A percentile compares a stretch with the other conserved stretches of the same genome.
Conservation (phyloP, 2,797 vertebrate genomes). For the Mus caroli region DNA sequence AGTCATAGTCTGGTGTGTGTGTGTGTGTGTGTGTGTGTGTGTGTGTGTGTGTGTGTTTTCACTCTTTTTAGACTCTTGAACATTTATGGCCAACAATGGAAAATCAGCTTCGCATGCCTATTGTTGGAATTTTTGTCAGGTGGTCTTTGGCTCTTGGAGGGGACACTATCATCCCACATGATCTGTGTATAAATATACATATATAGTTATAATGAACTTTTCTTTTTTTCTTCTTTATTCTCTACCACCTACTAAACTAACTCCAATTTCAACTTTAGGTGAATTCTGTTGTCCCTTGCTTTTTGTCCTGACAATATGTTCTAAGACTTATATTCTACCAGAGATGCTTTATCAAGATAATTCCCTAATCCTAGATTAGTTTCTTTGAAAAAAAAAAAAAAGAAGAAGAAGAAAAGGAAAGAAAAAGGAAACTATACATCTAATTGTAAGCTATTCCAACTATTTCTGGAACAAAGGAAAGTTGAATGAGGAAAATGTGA, state of each 20-base stretch:
- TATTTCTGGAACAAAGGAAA: background rate
- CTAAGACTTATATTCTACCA: background rate
- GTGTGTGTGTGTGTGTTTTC: too few relatives aligned
- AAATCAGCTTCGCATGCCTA: background rate
- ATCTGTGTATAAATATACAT: background rate
- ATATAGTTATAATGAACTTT: background rate
- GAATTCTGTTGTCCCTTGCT: background rate
- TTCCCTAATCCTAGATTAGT: background rate
- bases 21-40: too few relatives aligned
- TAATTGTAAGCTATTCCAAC: background rate
- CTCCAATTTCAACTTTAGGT: conserved; percentile 38
- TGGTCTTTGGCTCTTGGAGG: background rate
- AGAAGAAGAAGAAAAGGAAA: background rate
- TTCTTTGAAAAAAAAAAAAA: background rate
- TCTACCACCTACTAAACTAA: background rate
- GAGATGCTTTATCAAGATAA: conserved; percentile 21
- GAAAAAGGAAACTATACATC: background rate
- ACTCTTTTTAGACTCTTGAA: background rate
- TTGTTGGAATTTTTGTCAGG: background rate
- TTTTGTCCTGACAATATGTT: background rate
- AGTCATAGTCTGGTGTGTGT: too few relatives aligned
- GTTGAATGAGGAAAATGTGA: conserved; percentile 25
- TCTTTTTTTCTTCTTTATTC: background rate
- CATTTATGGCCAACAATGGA: background rate
- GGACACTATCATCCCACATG: background rate